Evolutionary conservation across 2,797 vertebrate species (phyloP), one percentile per base, ranked within the genome.

Genomic region (Bovichtus diacanthus): DNA sequence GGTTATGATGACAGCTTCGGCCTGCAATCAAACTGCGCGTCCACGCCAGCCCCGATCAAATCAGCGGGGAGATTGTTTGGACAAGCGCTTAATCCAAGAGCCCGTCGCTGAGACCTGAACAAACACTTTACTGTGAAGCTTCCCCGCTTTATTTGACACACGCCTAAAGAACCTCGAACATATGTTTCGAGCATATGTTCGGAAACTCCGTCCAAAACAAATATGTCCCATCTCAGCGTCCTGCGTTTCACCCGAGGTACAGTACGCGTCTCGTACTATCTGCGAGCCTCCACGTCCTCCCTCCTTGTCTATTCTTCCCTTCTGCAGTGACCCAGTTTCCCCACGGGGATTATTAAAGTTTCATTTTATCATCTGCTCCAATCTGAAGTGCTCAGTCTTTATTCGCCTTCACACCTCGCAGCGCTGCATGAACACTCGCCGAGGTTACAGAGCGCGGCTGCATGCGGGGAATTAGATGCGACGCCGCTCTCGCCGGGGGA

Each of bases 271-370:
- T 71, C 36, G 44, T 23, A 75, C 84, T 83, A 87, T 72, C 72
- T 51, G 74, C 38, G 27, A 58, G 53, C 74, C 59, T 87, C 69
- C 65, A 41, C 80, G 81, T 80, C 56, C 71, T 76, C 81, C 39
- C 18, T 61, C 58, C 68, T 73, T 38, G 25, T 80, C 80, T 63
- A 3, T 44, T 75, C 76, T 66, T 44, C 63, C 64, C 65, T 70
- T 38, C 55, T 67, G 67, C 77, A 21, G 31, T 82, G 78, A 84
- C 83, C 85, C 77, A 83, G 18, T 91, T 92, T 84, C 73, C 63
- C 78, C 54, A 11, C 2, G 4, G 74, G 71, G 64, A 81, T 81
- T 83, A 90, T 90, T 78, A 86, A 88, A 88, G 62, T 87, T 91
- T 87, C 27, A 86, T 86, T 85, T 76, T 76, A 85, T 90, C 84